Evolutionary conservation across 2,113 vertebrate genomes (phyloP).

Genomic region (Gila orcuttii): DNA sequence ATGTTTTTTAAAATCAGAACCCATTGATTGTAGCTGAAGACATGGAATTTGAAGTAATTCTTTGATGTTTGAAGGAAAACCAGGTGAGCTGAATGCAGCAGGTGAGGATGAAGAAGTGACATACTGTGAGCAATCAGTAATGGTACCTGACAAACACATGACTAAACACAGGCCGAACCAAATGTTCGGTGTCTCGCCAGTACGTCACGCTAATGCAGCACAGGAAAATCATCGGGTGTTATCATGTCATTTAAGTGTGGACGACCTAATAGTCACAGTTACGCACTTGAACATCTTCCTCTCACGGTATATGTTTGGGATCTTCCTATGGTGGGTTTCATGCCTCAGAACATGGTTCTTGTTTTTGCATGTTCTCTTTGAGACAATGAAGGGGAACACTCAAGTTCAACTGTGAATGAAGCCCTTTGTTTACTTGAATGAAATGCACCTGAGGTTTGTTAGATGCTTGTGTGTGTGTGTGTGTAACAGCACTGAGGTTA

Average conservation of each 20-base stretch:
- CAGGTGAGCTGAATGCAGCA: neutral
- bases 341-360: neutral
- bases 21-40: neutral
- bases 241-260: constrained; percentile 15
- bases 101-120: neutral
- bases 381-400: neutral
- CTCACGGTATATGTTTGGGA: neutral
- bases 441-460: constrained; percentile 13
- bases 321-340: neutral
- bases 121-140: neutral
- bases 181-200: neutral
- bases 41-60: neutral
- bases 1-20: neutral
- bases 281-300: neutral
- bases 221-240: neutral
- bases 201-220: neutral
- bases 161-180: neutral
- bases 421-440: neutral
- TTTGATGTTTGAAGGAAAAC: neutral
- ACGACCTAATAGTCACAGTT: neutral
- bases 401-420: neutral
- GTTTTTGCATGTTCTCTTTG: neutral
- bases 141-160: neutral
- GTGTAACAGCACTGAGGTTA: neutral
- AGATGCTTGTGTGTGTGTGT: neutral